Percentiles rank a stretch among this genome's conserved stretches.
phyloP scores from a whole-genome alignment of 2,797 vertebrate species.

The Parauchenoglanis punctatus region DNA sequence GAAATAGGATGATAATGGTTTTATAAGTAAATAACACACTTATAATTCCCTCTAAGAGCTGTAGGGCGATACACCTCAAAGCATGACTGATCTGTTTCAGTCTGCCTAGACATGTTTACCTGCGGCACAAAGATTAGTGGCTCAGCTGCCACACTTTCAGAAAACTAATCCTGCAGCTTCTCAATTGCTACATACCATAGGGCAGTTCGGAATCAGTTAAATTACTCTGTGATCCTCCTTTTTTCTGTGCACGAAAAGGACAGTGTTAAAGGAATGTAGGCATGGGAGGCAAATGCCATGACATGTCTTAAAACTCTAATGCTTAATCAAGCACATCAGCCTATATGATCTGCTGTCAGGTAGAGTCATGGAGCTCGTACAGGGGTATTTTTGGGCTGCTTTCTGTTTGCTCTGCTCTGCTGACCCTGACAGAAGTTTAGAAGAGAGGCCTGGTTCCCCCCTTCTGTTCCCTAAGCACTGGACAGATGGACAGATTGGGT shows the following conservation, averaged over 20 bases:
- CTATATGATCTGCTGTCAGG: constrained; percentile 25
- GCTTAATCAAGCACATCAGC: constrained; percentile 31
- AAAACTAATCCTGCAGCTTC: constrained; percentile 42
- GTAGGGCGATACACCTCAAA: constrained; percentile 22
- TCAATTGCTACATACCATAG: constrained; percentile 42
- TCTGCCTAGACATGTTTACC: constrained; percentile 48
- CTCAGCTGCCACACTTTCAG: constrained; percentile 45
- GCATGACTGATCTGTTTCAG: constrained; percentile 31
- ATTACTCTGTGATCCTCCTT: constrained; percentile 36
- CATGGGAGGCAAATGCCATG: constrained; percentile 31
- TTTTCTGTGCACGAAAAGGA: constrained; percentile 39
- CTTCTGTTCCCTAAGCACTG: constrained; percentile 38
- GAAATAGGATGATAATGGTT: not conserved
- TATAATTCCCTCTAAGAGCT: constrained; percentile 6
- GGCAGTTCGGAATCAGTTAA: constrained; percentile 40
- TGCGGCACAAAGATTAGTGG: constrained; percentile 40
- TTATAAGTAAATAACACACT: constrained; percentile 9
- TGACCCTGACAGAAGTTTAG: constrained; percentile 44
- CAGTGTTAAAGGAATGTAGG: constrained; percentile 38
- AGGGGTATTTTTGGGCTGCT: not conserved
- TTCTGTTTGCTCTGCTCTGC: not conserved
- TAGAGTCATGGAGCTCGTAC: not conserved
- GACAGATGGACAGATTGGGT: constrained; percentile 45
- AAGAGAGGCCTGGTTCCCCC: constrained; percentile 41
- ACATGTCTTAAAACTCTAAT: constrained; percentile 45